Conservation (phyloP, 2,797 vertebrate genomes). For the Morus bassanus region DNA sequence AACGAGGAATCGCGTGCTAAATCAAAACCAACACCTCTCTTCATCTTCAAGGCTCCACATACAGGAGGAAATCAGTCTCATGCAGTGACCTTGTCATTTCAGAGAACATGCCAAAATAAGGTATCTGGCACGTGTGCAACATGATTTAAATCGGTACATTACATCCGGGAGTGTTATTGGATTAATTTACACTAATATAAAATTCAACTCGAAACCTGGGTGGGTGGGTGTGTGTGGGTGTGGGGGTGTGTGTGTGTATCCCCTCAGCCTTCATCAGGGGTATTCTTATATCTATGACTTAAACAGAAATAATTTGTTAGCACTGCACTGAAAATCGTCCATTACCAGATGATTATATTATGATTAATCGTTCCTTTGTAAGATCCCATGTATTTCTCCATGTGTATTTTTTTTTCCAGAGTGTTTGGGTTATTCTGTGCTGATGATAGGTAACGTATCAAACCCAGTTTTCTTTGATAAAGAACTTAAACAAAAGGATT, state of each 20-base stretch:
- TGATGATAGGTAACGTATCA: neutral
- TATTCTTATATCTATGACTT: neutral
- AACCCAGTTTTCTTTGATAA: neutral
- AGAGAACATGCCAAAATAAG: neutral
- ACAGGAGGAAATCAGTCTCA: neutral
- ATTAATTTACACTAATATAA: neutral
- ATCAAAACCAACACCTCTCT: neutral
- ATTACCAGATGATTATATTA: neutral
- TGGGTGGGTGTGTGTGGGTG: no score
- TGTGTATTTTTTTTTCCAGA: neutral
- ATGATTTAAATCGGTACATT: neutral
- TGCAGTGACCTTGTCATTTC: neutral
- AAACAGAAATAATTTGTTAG: neutral
- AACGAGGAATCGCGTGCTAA: fast-evolving
- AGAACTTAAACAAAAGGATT: neutral
- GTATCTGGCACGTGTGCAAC: neutral
- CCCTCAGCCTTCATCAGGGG: neutral
- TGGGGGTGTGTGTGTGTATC: no score
- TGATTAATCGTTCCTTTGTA: neutral
- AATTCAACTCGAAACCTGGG: neutral
- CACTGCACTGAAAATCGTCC: neutral
- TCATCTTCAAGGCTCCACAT: neutral
- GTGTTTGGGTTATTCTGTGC: neutral
- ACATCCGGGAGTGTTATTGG: neutral
- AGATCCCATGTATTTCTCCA: neutral